Percentiles rank a stretch among this genome's conserved stretches.
Conservation (phyloP, 2,113 vertebrate genomes). For the Platysteira castanea region DNA sequence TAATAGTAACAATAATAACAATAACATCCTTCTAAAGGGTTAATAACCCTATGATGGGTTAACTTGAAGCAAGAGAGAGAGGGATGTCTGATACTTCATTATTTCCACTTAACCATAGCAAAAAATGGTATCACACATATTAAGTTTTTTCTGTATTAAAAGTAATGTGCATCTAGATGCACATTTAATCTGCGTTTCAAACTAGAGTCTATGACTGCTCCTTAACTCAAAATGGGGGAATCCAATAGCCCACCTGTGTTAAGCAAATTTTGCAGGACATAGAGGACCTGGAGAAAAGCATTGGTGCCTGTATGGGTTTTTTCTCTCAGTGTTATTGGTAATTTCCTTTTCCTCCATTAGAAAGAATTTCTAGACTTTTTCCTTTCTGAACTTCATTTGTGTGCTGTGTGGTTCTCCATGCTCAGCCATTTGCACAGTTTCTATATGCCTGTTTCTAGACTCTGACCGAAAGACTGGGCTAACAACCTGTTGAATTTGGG, state of each 20-base stretch:
- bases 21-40: not conserved
- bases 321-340: not conserved
- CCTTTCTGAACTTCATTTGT: not conserved
- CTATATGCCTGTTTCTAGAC: not conserved
- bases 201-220: not conserved
- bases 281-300: not conserved
- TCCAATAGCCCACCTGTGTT: not conserved
- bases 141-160: not conserved
- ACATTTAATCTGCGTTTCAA: not conserved
- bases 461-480: not conserved
- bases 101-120: not conserved
- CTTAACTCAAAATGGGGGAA: not conserved
- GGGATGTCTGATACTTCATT: not conserved
- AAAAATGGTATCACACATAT: not conserved
- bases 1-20: not conserved
- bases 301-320: not conserved
- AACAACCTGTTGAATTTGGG: not conserved
- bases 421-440: not conserved
- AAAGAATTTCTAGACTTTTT: not conserved
- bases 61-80: not conserved
- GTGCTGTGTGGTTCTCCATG: not conserved
- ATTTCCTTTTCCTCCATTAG: not conserved
- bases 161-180: not conserved
- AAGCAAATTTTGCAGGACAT: not conserved
- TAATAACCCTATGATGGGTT: not conserved